These are phyloP conservation scores for Chelonia mydas DNA, from an alignment of 2,797 vertebrate species.

Conservation along the genomic window DNA sequence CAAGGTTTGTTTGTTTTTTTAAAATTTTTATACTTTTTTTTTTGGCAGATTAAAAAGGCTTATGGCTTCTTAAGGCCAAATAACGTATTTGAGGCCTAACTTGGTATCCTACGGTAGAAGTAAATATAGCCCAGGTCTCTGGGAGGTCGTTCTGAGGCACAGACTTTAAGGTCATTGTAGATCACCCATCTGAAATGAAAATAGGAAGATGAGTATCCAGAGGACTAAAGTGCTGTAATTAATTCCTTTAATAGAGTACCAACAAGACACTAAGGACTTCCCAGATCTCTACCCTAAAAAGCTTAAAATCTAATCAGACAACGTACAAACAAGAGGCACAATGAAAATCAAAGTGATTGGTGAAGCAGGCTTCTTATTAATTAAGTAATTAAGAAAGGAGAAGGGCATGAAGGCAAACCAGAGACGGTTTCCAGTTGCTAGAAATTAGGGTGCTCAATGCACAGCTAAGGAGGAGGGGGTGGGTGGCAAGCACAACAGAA, in stretches of 20 bases:
- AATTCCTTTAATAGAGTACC: background rate
- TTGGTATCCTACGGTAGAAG: slow-evolving; percentile 95
- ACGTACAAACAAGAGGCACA: background rate
- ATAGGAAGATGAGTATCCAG: background rate
- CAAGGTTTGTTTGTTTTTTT: slow-evolving; percentile 78
- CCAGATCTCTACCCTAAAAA: background rate
- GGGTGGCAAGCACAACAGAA: background rate
- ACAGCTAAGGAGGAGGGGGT: background rate
- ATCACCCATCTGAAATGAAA: slow-evolving; percentile 93
- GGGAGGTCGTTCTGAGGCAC: slow-evolving; percentile 96
- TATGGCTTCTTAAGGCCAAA: slow-evolving; percentile 82
- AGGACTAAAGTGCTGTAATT: background rate
- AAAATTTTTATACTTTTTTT: slow-evolving; percentile 67
- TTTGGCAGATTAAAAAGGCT: slow-evolving; percentile 80
- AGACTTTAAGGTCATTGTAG: slow-evolving; percentile 98
- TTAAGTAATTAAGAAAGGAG: background rate
- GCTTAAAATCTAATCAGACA: slow-evolving; percentile 9
- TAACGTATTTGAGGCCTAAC: slow-evolving; percentile 82
- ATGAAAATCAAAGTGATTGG: background rate
- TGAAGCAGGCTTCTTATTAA: background rate
- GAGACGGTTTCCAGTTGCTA: background rate
- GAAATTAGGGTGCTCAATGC: background rate
- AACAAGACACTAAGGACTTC: background rate
- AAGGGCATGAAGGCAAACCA: background rate
- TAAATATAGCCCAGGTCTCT: slow-evolving; percentile 99